Percentiles rank a stretch among this genome's conserved stretches.
Evolutionary conservation across 2,888 invertebrate species (phyloP).

Genomic region (Macrosiphum euphorbiae): DNA sequence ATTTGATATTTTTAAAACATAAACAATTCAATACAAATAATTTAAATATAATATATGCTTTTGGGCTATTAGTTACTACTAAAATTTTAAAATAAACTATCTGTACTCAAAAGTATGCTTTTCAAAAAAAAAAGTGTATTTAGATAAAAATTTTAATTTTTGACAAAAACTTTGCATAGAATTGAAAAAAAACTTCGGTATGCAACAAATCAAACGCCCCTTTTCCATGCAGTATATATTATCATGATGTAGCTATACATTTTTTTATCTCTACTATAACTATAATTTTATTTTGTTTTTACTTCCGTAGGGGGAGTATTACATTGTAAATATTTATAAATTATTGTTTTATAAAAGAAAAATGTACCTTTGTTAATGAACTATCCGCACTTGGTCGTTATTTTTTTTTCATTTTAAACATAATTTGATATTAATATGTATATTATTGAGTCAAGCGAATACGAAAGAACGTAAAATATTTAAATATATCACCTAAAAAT

Average conservation of each 20-base stretch:
- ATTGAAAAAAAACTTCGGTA: background rate
- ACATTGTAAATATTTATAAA: conserved; percentile 44
- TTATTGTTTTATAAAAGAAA: conserved; percentile 38
- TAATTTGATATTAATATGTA: background rate
- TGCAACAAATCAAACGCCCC: conserved; percentile 38
- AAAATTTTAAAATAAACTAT: background rate
- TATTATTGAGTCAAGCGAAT: background rate
- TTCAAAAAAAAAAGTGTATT: background rate
- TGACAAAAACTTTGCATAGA: background rate
- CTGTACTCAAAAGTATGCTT: background rate
- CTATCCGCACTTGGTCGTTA: background rate
- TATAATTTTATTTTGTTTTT: conserved; percentile 49
- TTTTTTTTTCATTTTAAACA: background rate
- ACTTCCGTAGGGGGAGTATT: background rate
- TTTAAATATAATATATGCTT: background rate
- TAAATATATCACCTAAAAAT: background rate
- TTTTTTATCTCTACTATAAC: conserved; percentile 34
- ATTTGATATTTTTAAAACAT: background rate
- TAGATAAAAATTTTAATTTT: background rate
- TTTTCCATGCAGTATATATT: background rate
- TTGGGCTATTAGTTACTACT: background rate
- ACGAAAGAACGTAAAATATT: background rate
- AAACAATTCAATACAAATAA: background rate
- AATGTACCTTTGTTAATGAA: background rate
- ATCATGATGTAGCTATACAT: background rate